Evolutionary conservation across 2,797 vertebrate genomes (phyloP).

Genomic region (Clangula hyemalis): DNA sequence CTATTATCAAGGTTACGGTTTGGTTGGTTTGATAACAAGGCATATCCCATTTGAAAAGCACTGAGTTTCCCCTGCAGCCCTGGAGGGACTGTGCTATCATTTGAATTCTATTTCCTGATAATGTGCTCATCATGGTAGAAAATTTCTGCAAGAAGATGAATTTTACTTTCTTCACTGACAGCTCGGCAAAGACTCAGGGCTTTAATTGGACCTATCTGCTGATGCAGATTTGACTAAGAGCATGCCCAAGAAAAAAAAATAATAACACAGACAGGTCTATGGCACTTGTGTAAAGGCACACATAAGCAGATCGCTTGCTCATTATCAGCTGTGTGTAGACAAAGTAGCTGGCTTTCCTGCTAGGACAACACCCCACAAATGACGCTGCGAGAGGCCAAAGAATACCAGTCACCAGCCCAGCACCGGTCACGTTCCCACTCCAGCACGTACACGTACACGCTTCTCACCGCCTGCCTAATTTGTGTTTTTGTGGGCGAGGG

Average conservation of each 20-base stretch:
- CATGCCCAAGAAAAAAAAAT: neutral
- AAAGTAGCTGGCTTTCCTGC: neutral
- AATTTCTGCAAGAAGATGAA: slow-evolving; percentile 58
- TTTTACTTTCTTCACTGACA: slow-evolving; percentile 52
- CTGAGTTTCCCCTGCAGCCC: neutral
- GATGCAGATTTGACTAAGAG: slow-evolving; percentile 35
- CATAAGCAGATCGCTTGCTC: fast-evolving
- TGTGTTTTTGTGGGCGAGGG: neutral
- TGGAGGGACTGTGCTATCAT: slow-evolving; percentile 28
- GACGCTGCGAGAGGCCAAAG: neutral
- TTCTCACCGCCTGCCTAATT: neutral
- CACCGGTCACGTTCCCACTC: neutral
- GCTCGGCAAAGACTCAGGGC: slow-evolving; percentile 6
- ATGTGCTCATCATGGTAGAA: slow-evolving; percentile 52
- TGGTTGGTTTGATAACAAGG: neutral
- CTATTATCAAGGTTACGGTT: neutral
- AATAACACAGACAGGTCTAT: neutral
- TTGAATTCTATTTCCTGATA: slow-evolving; percentile 58
- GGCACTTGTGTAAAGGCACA: neutral
- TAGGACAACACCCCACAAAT: neutral
- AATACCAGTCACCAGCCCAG: neutral
- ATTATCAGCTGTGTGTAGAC: neutral
- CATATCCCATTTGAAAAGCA: slow-evolving; percentile 12
- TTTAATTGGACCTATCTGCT: slow-evolving; percentile 58
- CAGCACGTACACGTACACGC: neutral